Evolutionary conservation across 2,113 vertebrate genomes (phyloP).

Genomic region (Callipepla californica): DNA sequence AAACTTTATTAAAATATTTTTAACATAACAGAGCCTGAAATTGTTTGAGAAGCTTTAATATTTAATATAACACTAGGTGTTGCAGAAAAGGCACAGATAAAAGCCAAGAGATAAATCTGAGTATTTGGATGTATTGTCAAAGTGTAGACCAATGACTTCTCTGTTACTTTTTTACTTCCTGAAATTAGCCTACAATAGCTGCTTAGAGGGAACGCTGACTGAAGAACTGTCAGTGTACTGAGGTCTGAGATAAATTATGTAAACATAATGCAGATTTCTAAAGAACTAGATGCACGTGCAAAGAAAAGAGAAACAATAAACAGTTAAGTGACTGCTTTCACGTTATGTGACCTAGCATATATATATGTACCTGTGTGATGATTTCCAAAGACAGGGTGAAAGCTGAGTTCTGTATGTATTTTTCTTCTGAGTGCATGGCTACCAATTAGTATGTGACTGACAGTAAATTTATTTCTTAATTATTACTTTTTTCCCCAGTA

Average conservation of each 20-base stretch:
- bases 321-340: not conserved
- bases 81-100: not conserved
- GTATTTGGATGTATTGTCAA: not conserved
- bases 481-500: not conserved
- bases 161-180: not conserved
- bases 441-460: not conserved
- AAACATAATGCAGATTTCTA: slow-evolving; percentile 40
- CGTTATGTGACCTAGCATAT: not conserved
- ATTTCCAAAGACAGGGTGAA: not conserved
- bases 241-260: slow-evolving; percentile 15
- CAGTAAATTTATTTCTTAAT: slow-evolving; percentile 13
- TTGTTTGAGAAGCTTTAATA: not conserved
- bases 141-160: not conserved
- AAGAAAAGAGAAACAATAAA: not conserved
- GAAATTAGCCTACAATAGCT: not conserved
- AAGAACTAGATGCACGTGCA: not conserved
- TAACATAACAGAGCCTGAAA: not conserved
- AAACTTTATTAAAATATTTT: not conserved
- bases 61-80: not conserved
- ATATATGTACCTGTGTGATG: not conserved
- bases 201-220: not conserved
- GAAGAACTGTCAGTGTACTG: not conserved
- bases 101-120: not conserved
- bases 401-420: not conserved
- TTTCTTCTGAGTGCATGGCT: not conserved